A percentile compares a stretch with the other conserved stretches of the same genome.
Evolutionary conservation across 2,113 vertebrate genomes (phyloP).

Genomic region (Harpagus bidentatus): DNA sequence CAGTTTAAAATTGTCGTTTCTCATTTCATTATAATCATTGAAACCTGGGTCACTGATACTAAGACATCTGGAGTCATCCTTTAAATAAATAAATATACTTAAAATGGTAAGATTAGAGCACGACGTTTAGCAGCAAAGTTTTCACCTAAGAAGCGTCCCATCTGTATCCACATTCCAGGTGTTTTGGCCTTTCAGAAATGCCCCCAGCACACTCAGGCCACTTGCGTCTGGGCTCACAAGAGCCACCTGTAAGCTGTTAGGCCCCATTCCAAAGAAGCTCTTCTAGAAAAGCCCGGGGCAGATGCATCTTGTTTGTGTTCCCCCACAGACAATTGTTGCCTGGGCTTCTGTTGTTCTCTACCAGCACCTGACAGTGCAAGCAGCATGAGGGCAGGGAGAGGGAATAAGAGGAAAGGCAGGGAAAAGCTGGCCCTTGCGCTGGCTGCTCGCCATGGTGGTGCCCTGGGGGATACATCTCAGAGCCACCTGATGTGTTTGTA

Average conservation of each 20-base stretch:
- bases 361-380: background rate
- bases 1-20: background rate
- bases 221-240: accelerated
- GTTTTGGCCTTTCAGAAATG: background rate
- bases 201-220: accelerated
- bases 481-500: accelerated
- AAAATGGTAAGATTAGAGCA: background rate
- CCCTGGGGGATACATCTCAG: background rate
- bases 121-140: background rate
- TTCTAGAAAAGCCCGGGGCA: background rate
- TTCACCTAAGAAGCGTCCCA: background rate
- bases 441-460: accelerated
- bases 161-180: accelerated
- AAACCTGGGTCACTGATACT: background rate
- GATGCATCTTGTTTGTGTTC: background rate
- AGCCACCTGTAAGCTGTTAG: background rate
- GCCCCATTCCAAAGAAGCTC: background rate
- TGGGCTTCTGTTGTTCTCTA: background rate
- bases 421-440: background rate
- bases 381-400: background rate
- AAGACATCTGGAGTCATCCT: background rate
- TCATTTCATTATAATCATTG: background rate
- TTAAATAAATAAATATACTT: background rate
- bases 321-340: accelerated
- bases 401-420: background rate